These are phyloP conservation scores for Acrobasis suavella DNA, from an alignment of 2,888 invertebrate genomes.

Conservation along the genomic window DNA sequence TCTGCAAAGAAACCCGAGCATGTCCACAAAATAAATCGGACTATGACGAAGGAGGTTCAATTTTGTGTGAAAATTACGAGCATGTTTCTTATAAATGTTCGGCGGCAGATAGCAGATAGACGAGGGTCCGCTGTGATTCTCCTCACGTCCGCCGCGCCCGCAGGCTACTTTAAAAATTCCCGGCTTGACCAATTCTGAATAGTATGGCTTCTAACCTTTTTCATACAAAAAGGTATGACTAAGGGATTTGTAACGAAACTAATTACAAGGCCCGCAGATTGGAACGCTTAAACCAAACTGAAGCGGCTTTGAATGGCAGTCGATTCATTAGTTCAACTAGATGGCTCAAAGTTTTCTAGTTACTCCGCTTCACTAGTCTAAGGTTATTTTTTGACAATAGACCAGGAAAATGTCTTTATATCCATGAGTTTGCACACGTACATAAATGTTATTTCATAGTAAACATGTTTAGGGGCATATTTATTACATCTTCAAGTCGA, in stretches of 20 bases:
- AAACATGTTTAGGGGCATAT: too few species aligned
- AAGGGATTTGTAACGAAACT: constrained; percentile 38
- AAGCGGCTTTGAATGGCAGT: not conserved
- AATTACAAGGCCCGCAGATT: constrained; percentile 33
- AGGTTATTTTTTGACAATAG: too few species aligned
- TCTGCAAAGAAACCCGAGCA: constrained; percentile 54
- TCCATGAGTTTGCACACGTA: too few species aligned
- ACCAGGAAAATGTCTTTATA: too few species aligned
- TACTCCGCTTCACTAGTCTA: not conserved
- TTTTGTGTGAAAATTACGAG: constrained; percentile 69
- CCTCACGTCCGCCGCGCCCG: constrained; percentile 59
- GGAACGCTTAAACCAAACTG: constrained; percentile 9
- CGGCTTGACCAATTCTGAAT: constrained; percentile 38
- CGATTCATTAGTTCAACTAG: not conserved
- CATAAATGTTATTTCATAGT: too few species aligned
- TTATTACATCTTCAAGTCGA: too few species aligned
- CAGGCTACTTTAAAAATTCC: constrained; percentile 61
- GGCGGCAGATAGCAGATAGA: constrained; percentile 43
- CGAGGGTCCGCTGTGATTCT: constrained; percentile 52
- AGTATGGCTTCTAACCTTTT: constrained; percentile 41
- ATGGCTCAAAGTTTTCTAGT: not conserved
- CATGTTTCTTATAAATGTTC: constrained; percentile 48
- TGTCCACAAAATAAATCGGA: constrained; percentile 67
- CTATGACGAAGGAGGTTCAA: constrained; percentile 62
- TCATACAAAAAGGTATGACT: constrained; percentile 42